Base-by-base conservation (phyloP, 2,113 vertebrate species). In the Psittacula cyanocephala region DNA sequence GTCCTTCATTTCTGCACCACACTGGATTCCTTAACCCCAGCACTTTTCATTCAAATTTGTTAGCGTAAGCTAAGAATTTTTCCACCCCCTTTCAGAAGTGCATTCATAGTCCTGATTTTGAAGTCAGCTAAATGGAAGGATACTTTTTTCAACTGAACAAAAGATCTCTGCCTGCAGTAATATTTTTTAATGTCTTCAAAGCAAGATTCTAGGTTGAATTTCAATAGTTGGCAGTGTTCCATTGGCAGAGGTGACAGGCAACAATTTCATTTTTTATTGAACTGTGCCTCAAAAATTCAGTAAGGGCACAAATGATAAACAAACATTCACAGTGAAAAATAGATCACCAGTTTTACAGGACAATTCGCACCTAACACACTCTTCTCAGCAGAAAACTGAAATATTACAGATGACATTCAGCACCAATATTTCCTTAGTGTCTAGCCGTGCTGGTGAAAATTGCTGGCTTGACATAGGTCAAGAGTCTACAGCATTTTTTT, bases 181-280 rank as follows among this genome's bases (percentile, higher is more conserved):
- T 65, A 87, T 11, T 75, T 82, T 85, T 70, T 84, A 72, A 64
- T 23, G 19, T 59, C 52, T 94, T 86, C 81, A 84, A 74, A 96
- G 22, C 2, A 7, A 85, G 53, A 94, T n/a, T 49, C 22, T 35
- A 81, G 44, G 28, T 63, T 92, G 75, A 96, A 82, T 47, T 94
- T 92, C n/a, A 88, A 3, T 23, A 76, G 35, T 27, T 57, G 53
- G 72, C 47, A 96, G 43, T 20, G 27, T 24, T 82, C 25, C 4
- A 2, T 31, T 89, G 68, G 77, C 29, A 82, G 70, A 65, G 41
- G 12, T 94, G 76, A 88, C 28, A 75, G 28, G 52, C 35, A 68
- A 86, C 52, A 75, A 77, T 81, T 92, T 71, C 19, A 62, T 93
- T 92, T 92, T 90, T 91, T 93, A 88, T 37, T 84, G 55, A 92